Percentiles rank a stretch among this genome's conserved stretches.
These are phyloP conservation scores for Schizopygopsis malacanthus DNA, from an alignment of 2,797 vertebrate species.

Conservation along the genomic window DNA sequence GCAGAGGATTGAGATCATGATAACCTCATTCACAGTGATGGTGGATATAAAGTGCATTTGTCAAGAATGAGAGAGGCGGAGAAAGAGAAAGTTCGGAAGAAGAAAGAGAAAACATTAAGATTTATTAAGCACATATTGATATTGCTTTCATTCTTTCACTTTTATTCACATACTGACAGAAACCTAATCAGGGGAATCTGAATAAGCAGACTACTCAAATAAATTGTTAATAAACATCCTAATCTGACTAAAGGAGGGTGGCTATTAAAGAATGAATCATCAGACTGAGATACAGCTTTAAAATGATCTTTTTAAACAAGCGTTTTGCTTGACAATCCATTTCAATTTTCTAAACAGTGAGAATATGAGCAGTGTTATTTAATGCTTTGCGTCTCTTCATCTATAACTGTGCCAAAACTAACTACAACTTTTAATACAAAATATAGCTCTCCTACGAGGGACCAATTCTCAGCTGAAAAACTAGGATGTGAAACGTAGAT, in stretches of 20 bases:
- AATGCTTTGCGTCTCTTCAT: background rate
- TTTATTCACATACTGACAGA: constrained; percentile 64
- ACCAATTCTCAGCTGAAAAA: background rate
- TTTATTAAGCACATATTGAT: constrained; percentile 59
- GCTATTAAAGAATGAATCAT: constrained; percentile 67
- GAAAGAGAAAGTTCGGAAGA: constrained; percentile 14
- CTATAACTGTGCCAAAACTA: background rate
- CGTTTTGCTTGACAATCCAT: constrained; percentile 72
- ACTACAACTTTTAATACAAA: background rate
- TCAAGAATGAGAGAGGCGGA: constrained; percentile 61
- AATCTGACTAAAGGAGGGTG: constrained; percentile 55
- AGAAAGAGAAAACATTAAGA: constrained; percentile 47
- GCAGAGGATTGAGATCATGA: constrained; percentile 56
- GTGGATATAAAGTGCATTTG: constrained; percentile 68
- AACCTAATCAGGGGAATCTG: constrained; percentile 72
- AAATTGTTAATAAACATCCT: constrained; percentile 51
- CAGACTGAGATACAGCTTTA: constrained; percentile 63
- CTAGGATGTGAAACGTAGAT: background rate
- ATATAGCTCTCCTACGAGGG: background rate
- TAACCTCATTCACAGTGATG: constrained; percentile 61
- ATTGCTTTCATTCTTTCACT: constrained; percentile 64
- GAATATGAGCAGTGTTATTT: constrained; percentile 42
- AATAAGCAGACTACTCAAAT: constrained; percentile 73
- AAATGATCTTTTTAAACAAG: constrained; percentile 68
- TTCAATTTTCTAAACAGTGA: constrained; percentile 65